A percentile compares a stretch with the other conserved stretches of the same genome.
These are phyloP conservation scores for Eupithecia vulgata DNA, from an alignment of 2,888 invertebrate genomes.

Conservation along the genomic window DNA sequence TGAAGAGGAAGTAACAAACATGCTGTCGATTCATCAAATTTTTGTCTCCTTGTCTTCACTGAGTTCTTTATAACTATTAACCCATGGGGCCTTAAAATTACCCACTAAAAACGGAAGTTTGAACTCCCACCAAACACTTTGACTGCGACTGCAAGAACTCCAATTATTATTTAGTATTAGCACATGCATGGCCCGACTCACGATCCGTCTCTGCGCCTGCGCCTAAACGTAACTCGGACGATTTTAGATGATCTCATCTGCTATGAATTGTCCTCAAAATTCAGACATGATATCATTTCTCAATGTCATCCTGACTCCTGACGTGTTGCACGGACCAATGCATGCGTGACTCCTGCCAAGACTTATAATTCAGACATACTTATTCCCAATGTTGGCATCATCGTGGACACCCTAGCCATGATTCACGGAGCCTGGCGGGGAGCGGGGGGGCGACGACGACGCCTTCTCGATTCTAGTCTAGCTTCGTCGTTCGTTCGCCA, in stretches of 20 bases:
- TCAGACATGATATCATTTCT: constrained; percentile 17
- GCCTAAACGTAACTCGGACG: neutral
- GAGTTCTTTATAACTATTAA: too few species aligned
- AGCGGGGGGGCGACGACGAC: constrained; percentile 62
- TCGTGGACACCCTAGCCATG: constrained; percentile 56
- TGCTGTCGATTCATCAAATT: too few species aligned
- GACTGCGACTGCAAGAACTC: too few species aligned
- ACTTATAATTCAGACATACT: too few species aligned
- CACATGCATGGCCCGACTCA: too few species aligned
- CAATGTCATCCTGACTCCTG: constrained; percentile 4
- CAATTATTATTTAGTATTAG: too few species aligned
- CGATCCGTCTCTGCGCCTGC: too few species aligned
- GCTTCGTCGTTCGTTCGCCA: constrained; percentile 43
- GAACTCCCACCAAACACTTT: too few species aligned
- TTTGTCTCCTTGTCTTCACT: too few species aligned
- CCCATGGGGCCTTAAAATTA: too few species aligned
- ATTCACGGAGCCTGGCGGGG: constrained; percentile 57
- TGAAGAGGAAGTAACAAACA: too few species aligned
- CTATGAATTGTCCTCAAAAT: neutral
- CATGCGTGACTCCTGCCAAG: neutral
- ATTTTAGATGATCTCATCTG: constrained; percentile 8
- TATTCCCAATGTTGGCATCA: neutral
- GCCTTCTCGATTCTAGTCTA: constrained; percentile 70
- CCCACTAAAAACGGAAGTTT: too few species aligned
- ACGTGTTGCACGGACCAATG: constrained; percentile 1